A percentile compares a stretch with the other conserved stretches of the same genome.
Evolutionary conservation across 2,797 vertebrate species (phyloP).

Genomic region (Australoheros facetus): DNA sequence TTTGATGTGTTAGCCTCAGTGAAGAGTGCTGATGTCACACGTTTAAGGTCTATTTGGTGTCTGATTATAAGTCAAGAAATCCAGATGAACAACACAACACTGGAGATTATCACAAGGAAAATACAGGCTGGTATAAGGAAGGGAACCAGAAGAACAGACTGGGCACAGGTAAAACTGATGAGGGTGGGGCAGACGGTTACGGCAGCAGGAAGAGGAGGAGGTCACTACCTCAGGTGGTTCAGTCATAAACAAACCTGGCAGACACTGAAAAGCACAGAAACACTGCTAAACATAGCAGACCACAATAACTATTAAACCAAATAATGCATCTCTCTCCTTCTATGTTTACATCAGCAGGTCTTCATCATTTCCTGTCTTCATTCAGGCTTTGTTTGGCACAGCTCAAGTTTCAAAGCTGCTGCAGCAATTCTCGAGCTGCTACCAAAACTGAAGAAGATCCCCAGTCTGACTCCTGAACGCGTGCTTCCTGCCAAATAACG

Average conservation of each 20-base stretch:
- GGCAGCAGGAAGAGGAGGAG: background rate
- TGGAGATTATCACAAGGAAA: too few relatives aligned
- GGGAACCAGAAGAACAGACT: background rate
- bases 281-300: background rate
- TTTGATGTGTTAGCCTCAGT: background rate
- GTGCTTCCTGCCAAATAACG: background rate
- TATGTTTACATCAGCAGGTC: background rate
- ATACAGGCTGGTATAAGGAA: background rate
- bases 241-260: background rate
- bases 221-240: background rate
- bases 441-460: background rate
- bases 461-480: background rate
- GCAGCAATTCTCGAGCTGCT: background rate
- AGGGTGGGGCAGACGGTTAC: rapidly evolving
- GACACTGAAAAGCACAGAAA: too few relatives aligned
- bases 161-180: rapidly evolving
- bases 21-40: background rate
- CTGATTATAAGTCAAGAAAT: background rate
- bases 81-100: background rate
- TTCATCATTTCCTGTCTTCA: background rate
- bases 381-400: background rate
- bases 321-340: background rate
- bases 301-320: background rate
- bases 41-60: background rate
- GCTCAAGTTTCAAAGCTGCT: background rate